Conservation (phyloP, 2,888 invertebrate species). For the Gymnocheta viridis region DNA sequence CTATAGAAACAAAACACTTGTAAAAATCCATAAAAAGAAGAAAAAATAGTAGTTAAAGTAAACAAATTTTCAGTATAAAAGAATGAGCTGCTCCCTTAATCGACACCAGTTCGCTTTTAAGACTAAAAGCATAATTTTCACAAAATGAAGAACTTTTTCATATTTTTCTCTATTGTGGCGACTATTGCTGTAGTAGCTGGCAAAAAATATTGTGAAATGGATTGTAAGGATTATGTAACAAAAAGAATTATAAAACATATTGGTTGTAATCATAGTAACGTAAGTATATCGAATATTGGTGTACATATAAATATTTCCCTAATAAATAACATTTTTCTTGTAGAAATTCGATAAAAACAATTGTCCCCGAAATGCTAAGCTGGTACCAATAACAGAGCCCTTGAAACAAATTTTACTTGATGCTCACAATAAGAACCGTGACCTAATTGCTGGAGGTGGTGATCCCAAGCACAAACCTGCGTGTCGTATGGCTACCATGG, state of each 20-base stretch:
- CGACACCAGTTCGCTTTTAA: neutral
- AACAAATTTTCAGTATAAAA: neutral
- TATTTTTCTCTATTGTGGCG: neutral
- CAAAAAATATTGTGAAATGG: neutral
- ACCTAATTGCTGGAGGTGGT: conserved; percentile 39
- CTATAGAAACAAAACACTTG: too few species aligned
- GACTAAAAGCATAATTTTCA: neutral
- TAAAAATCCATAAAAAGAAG: too few species aligned
- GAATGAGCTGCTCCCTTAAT: neutral
- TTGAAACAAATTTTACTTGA: neutral
- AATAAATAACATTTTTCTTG: neutral
- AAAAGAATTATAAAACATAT: neutral
- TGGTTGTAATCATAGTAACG: neutral
- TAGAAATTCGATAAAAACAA: neutral
- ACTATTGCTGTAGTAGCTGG: neutral
- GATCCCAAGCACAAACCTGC: conserved; percentile 67
- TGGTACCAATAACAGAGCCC: neutral
- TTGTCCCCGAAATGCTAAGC: neutral
- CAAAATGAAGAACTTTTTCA: neutral
- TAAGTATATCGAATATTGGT: neutral
- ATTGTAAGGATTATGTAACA: neutral
- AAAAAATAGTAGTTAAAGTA: neutral
- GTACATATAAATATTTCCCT: neutral
- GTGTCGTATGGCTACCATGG: conserved; percentile 77
- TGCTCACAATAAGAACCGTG: conserved; percentile 50